Conservation (phyloP, 2,888 invertebrate species). For the Tetragnatha montana region DNA sequence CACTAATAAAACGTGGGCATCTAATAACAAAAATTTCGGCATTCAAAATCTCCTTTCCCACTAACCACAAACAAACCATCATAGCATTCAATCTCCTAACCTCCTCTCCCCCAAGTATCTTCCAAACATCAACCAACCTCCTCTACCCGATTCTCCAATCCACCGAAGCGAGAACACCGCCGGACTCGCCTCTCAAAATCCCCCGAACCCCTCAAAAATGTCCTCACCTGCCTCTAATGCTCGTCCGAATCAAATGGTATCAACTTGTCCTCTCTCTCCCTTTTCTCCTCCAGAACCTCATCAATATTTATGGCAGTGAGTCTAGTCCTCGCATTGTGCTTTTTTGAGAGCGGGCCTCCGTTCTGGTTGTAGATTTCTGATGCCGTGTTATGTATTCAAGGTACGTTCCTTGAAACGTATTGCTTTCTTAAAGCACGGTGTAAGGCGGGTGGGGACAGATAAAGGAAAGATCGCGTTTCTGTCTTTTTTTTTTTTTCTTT, state of each 20-base stretch:
- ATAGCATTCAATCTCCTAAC: too few relatives aligned
- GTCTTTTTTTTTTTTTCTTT: neutral
- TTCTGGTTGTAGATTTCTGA: slow-evolving; percentile 19
- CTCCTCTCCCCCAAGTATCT: too few relatives aligned
- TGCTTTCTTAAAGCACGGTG: slow-evolving; percentile 26
- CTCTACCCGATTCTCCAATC: neutral
- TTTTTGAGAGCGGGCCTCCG: slow-evolving; percentile 12
- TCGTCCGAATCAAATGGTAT: slow-evolving; percentile 17
- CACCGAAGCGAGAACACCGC: neutral
- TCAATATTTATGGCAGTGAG: slow-evolving; percentile 53
- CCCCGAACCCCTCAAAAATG: neutral
- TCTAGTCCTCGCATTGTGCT: neutral
- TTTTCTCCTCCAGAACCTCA: neutral
- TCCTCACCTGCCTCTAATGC: neutral
- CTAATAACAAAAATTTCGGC: too few relatives aligned
- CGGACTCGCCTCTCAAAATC: neutral
- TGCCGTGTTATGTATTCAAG: slow-evolving; percentile 47
- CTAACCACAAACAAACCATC: too few relatives aligned
- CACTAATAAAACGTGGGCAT: too few relatives aligned
- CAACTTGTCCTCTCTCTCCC: slow-evolving; percentile 28
- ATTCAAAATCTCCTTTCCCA: too few relatives aligned
- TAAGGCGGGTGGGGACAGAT: neutral
- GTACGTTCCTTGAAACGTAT: slow-evolving; percentile 46
- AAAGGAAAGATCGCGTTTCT: neutral
- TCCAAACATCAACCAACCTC: too few relatives aligned